A percentile compares a stretch with the other conserved stretches of the same genome.
Conservation (phyloP, 2,888 invertebrate species). For the Spilosoma lubricipeda region DNA sequence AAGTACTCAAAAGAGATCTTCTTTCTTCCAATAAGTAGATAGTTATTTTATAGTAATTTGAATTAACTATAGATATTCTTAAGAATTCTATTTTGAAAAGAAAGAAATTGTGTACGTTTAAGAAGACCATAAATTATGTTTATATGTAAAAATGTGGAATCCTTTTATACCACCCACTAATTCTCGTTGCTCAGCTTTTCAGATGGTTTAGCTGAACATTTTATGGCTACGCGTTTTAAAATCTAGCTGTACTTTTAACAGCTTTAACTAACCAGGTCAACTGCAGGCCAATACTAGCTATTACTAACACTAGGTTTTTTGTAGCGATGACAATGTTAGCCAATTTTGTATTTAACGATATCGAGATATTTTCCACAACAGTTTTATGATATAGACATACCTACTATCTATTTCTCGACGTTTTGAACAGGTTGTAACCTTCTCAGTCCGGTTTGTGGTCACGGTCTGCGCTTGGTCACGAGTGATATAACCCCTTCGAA, state of each 20-base stretch:
- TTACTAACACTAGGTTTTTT: slow-evolving; percentile 40
- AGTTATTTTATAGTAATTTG: neutral
- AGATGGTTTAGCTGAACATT: slow-evolving; percentile 21
- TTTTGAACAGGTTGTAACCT: too few species aligned
- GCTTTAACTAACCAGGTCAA: slow-evolving; percentile 12
- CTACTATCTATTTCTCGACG: too few species aligned
- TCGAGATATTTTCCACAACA: neutral
- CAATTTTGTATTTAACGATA: neutral
- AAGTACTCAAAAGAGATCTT: neutral
- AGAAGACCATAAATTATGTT: slow-evolving; percentile 28
- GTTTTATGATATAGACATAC: neutral
- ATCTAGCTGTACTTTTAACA: slow-evolving; percentile 25
- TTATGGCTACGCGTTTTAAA: slow-evolving; percentile 31
- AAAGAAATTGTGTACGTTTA: slow-evolving; percentile 4
- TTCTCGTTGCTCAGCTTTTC: slow-evolving; percentile 23
- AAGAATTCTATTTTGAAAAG: neutral
- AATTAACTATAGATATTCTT: neutral
- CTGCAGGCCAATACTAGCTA: slow-evolving; percentile 23
- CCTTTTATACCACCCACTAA: slow-evolving; percentile 25
- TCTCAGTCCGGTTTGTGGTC: too few species aligned
- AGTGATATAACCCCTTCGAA: too few species aligned
- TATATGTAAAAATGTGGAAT: slow-evolving; percentile 33
- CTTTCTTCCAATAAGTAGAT: neutral
- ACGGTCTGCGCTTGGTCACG: too few species aligned
- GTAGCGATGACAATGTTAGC: neutral